Percentiles rank a stretch among this genome's conserved stretches.
Conservation (phyloP, 2,797 vertebrate species). For the Nannoperca australis region DNA sequence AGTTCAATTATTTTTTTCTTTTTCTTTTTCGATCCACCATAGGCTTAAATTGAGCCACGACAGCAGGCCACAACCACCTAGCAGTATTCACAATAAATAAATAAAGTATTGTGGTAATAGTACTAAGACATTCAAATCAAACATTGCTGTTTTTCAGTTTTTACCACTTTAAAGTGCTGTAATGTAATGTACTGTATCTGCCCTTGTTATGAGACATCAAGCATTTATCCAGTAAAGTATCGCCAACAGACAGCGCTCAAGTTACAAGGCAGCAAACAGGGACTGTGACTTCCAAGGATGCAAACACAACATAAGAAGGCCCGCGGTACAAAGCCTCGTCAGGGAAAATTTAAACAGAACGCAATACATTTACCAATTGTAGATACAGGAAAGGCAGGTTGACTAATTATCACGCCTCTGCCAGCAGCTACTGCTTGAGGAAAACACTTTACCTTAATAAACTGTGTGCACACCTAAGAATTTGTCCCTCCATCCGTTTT, state of each 20-base stretch:
- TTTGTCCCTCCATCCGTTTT: slow-evolving; percentile 11
- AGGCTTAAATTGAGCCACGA: background rate
- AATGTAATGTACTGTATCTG: background rate
- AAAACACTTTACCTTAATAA: slow-evolving; percentile 62
- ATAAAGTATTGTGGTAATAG: background rate
- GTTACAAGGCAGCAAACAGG: slow-evolving; percentile 57
- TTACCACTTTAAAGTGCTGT: slow-evolving; percentile 1
- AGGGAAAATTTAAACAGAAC: slow-evolving; percentile 68
- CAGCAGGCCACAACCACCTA: slow-evolving; percentile 1
- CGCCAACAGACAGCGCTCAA: slow-evolving; percentile 59
- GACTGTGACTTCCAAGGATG: slow-evolving; percentile 60
- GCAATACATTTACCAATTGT: slow-evolving; percentile 42
- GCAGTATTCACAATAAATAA: background rate
- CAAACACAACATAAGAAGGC: slow-evolving; percentile 68
- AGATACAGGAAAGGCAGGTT: slow-evolving; percentile 39
- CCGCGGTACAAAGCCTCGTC: slow-evolving; percentile 60
- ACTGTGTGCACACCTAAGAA: slow-evolving; percentile 33
- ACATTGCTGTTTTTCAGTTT: slow-evolving; percentile 10
- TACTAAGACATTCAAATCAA: background rate
- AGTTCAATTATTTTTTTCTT: background rate
- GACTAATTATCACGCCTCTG: slow-evolving; percentile 47
- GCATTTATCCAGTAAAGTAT: slow-evolving; percentile 58
- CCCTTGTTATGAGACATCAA: slow-evolving; percentile 67
- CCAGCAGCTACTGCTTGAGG: slow-evolving; percentile 16
- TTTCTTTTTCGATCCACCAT: background rate